A percentile compares a stretch with the other conserved stretches of the same genome.
Conservation (phyloP, 2,888 invertebrate species). For the Microplitis manilae region DNA sequence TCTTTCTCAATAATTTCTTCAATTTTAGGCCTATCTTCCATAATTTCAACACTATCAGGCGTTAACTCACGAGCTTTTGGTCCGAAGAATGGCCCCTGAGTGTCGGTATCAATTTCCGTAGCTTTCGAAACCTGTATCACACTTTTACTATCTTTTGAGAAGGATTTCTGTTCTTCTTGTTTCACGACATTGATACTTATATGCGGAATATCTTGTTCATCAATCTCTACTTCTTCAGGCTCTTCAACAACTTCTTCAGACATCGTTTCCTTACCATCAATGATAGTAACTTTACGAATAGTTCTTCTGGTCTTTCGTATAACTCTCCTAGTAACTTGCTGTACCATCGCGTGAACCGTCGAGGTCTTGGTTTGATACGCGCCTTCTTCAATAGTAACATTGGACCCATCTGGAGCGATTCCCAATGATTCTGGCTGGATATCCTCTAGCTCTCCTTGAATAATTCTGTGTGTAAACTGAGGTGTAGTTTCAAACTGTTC, state of each 20-base stretch:
- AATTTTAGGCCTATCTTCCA: conserved; percentile 49
- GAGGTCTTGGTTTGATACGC: conserved; percentile 77
- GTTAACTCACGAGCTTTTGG: conserved; percentile 59
- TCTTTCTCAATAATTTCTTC: conserved; percentile 30
- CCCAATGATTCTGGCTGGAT: conserved; percentile 55
- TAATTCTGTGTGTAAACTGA: conserved; percentile 75
- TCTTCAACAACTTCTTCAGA: conserved; percentile 89
- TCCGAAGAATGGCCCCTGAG: conserved; percentile 61
- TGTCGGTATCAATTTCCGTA: conserved; percentile 46
- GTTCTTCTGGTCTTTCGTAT: conserved; percentile 83
- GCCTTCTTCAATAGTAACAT: conserved; percentile 51
- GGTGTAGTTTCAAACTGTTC: conserved; percentile 80
- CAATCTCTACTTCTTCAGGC: conserved; percentile 83
- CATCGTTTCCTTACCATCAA: conserved; percentile 88
- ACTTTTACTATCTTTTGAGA: conserved; percentile 48
- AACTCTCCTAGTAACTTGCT: conserved; percentile 86
- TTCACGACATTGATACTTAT: conserved; percentile 80
- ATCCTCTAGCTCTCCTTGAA: conserved; percentile 75
- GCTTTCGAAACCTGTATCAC: background rate
- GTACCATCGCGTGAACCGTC: conserved; percentile 84
- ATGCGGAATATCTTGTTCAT: conserved; percentile 81
- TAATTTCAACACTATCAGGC: conserved; percentile 13
- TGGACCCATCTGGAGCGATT: background rate
- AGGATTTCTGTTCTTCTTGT: conserved; percentile 74
- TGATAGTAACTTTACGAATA: conserved; percentile 82